These are phyloP conservation scores for Ridgeia piscesae DNA, from an alignment of 1,140 invertebrate genomes.

Conservation along the genomic window DNA sequence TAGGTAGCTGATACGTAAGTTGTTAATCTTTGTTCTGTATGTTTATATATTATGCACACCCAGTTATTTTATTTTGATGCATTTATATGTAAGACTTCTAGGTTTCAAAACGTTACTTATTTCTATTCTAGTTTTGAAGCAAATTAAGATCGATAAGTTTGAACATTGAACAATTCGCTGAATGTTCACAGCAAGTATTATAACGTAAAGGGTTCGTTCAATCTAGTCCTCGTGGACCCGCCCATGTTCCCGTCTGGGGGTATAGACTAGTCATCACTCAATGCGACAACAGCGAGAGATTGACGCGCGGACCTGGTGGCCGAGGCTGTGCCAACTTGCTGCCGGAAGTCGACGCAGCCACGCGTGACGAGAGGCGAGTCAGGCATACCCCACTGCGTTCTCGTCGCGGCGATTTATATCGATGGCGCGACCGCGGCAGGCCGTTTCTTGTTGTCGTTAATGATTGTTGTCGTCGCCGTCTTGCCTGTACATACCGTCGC, in stretches of 20 bases:
- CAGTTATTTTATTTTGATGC: not conserved
- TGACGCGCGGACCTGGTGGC: not conserved
- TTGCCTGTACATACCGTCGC: not conserved
- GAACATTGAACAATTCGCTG: not conserved
- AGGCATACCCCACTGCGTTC: not conserved
- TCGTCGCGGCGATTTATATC: not conserved
- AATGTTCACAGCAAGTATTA: not conserved
- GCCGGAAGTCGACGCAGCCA: not conserved
- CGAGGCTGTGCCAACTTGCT: not conserved
- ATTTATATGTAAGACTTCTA: not conserved
- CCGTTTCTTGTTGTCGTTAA: conserved; percentile 5
- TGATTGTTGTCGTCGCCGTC: not conserved
- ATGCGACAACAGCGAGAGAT: not conserved
- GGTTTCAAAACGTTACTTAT: not conserved
- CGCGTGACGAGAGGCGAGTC: not conserved
- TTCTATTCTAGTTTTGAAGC: not conserved
- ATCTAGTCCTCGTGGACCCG: not conserved
- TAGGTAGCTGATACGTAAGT: not conserved
- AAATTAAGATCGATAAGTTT: not conserved
- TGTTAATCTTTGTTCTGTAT: not conserved
- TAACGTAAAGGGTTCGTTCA: not conserved
- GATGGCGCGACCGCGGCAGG: not conserved
- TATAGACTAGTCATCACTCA: not conserved
- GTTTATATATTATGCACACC: not conserved
- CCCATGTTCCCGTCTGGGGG: not conserved